Evolutionary conservation across 2,113 vertebrate species (phyloP).

Genomic region (Indicator maculatus): DNA sequence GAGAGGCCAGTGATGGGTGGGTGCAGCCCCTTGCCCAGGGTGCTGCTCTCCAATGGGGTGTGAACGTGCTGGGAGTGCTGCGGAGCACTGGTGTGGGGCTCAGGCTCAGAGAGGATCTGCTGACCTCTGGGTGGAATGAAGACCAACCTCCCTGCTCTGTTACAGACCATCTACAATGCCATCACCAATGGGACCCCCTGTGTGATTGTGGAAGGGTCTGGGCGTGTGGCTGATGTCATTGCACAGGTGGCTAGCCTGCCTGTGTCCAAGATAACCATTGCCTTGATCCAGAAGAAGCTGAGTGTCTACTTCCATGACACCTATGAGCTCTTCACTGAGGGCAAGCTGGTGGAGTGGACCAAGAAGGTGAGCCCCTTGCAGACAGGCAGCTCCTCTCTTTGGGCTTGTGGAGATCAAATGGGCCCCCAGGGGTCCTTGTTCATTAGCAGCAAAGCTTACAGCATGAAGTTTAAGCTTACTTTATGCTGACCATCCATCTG

Average conservation of each 20-base stretch:
- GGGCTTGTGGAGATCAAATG: neutral
- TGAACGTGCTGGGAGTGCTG: accelerated
- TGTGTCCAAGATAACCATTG: slow-evolving; percentile 78
- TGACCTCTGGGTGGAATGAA: neutral
- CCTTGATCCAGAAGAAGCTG: slow-evolving; percentile 82
- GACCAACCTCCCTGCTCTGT: neutral
- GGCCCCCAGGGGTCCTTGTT: neutral
- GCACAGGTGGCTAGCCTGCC: slow-evolving; percentile 85
- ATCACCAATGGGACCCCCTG: slow-evolving; percentile 89
- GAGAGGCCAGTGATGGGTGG: neutral
- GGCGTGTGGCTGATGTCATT: slow-evolving; percentile 91
- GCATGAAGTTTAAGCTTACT: accelerated
- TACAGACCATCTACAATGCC: slow-evolving; percentile 91
- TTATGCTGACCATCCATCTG: accelerated
- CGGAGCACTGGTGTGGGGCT: accelerated
- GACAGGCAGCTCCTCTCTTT: neutral
- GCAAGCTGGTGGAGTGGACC: slow-evolving; percentile 86
- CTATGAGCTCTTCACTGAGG: slow-evolving; percentile 81
- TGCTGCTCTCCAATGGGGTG: accelerated
- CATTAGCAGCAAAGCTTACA: neutral
- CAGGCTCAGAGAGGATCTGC: neutral
- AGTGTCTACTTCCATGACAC: slow-evolving; percentile 80
- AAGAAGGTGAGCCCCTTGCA: slow-evolving; percentile 83
- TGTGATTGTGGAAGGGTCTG: slow-evolving; percentile 92
- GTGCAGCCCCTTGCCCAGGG: accelerated